These are phyloP conservation scores for Callyntrura guangdongensis DNA, from an alignment of 2,888 invertebrate species.

Conservation along the genomic window DNA sequence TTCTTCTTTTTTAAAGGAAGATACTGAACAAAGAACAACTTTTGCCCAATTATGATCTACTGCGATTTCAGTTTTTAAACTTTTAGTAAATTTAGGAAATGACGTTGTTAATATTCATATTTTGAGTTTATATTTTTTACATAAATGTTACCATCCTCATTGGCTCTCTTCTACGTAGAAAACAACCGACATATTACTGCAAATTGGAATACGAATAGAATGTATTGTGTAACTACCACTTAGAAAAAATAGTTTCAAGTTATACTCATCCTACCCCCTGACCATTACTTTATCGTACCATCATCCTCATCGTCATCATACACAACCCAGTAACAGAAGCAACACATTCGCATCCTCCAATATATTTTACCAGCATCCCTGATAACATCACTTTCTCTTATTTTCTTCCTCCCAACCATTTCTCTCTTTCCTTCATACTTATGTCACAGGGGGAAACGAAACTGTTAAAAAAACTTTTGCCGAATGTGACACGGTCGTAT, in stretches of 20 bases:
- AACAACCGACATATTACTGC: too few relatives aligned
- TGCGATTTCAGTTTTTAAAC: too few relatives aligned
- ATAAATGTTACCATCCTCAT: too few relatives aligned
- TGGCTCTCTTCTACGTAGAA: too few relatives aligned
- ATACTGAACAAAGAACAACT: too few relatives aligned
- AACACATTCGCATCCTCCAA: slow-evolving; percentile 40
- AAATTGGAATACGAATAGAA: too few relatives aligned
- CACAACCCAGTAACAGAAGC: slow-evolving; percentile 9
- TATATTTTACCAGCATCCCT: slow-evolving; percentile 45
- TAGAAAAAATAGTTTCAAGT: neutral
- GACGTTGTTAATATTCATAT: too few relatives aligned
- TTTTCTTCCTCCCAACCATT: slow-evolving; percentile 10
- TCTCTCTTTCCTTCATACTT: slow-evolving; percentile 54
- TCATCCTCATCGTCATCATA: slow-evolving; percentile 48
- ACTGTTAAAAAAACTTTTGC: slow-evolving; percentile 60
- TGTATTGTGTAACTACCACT: too few relatives aligned
- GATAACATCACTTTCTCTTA: slow-evolving; percentile 34
- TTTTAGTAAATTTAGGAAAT: too few relatives aligned
- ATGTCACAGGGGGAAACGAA: slow-evolving; percentile 70
- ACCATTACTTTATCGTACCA: slow-evolving; percentile 39
- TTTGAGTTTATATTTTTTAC: too few relatives aligned
- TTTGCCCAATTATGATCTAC: too few relatives aligned
- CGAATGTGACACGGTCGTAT: slow-evolving; percentile 72
- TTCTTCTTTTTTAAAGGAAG: too few relatives aligned
- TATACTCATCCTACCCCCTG: neutral